Conservation (phyloP, 2,113 vertebrate genomes). For the Hippolais icterina region DNA sequence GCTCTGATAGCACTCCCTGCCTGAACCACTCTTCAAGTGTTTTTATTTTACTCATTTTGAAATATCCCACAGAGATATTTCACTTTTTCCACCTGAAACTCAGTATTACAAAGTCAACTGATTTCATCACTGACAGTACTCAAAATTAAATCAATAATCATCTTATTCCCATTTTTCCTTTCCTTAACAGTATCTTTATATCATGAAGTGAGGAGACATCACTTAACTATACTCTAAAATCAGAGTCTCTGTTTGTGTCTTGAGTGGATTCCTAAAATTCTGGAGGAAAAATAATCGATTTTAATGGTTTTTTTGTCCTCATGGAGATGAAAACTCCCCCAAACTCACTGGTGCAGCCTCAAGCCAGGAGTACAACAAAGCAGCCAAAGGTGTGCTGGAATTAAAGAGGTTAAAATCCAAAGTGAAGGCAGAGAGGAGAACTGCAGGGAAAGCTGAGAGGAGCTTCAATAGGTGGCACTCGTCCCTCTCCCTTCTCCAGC, state of each 20-base stretch:
- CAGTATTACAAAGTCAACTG: not conserved
- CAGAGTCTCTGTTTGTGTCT: not conserved
- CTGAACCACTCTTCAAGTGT: not conserved
- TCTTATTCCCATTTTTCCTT: not conserved
- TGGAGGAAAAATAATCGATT: not conserved
- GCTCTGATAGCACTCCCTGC: not conserved
- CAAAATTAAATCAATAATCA: not conserved
- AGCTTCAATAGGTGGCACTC: conserved; percentile 19
- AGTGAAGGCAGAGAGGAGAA: not conserved
- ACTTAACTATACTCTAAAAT: not conserved
- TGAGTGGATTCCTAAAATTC: not conserved
- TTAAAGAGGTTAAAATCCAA: not conserved
- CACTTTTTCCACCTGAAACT: not conserved
- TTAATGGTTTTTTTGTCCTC: not conserved
- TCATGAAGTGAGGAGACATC: not conserved
- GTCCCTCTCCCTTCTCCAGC: not conserved
- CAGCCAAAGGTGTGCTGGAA: not conserved
- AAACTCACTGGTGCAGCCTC: not conserved
- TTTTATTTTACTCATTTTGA: not conserved
- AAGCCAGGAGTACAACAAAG: not conserved
- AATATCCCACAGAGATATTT: not conserved
- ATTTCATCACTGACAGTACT: not conserved
- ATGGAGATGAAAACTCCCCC: not conserved
- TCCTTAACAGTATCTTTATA: not conserved
- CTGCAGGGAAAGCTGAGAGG: not conserved